Conservation (phyloP, 2,888 invertebrate genomes). For the Oeneis ivallda region DNA sequence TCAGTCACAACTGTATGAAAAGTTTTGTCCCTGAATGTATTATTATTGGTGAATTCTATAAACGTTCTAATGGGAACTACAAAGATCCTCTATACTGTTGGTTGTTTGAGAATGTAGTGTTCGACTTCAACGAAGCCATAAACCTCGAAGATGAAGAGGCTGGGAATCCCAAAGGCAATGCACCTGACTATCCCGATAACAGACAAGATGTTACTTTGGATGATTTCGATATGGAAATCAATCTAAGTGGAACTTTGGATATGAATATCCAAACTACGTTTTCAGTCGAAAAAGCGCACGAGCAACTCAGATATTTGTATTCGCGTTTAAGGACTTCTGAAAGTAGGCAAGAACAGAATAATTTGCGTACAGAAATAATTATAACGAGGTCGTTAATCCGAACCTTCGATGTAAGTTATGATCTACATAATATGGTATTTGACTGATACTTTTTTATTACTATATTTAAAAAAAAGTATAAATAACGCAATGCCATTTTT, state of each 20-base stretch:
- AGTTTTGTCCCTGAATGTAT: conserved; percentile 42
- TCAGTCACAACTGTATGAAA: conserved; percentile 43
- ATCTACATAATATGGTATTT: too few relatives aligned
- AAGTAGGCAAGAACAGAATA: conserved; percentile 35
- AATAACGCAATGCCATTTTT: too few relatives aligned
- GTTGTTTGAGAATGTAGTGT: conserved; percentile 54
- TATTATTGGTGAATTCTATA: conserved; percentile 45
- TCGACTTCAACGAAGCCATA: conserved; percentile 27
- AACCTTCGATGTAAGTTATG: conserved; percentile 39
- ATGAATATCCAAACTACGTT: conserved; percentile 23
- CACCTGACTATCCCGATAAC: conserved; percentile 42
- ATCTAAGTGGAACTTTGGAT: neutral
- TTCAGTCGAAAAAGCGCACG: conserved; percentile 24
- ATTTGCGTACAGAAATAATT: conserved; percentile 43
- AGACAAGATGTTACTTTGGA: conserved; percentile 50
- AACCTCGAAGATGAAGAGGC: conserved; percentile 36
- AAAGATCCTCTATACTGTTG: conserved; percentile 52
- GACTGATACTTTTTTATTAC: too few relatives aligned
- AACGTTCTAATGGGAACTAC: conserved; percentile 7
- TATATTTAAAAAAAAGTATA: too few relatives aligned
- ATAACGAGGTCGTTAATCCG: conserved; percentile 43
- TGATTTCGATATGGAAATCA: conserved; percentile 44
- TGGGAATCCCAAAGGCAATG: neutral
- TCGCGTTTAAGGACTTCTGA: conserved; percentile 15
- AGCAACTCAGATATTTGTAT: conserved; percentile 20